phyloP scores from a whole-genome alignment of 2,113 vertebrate genomes.

The Channa maculata region DNA sequence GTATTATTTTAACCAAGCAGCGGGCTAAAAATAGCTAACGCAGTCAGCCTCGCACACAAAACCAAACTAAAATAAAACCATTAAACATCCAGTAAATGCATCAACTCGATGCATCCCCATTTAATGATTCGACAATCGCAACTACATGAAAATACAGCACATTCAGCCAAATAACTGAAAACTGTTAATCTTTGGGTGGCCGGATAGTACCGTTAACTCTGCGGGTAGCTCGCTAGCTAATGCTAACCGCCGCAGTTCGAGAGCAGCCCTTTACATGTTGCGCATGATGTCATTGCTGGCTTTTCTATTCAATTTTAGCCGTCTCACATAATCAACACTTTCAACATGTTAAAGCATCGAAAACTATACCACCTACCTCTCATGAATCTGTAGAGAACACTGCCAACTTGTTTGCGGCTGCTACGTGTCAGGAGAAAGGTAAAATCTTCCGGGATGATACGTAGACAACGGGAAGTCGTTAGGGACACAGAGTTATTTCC shows the following conservation, averaged over 20 bases:
- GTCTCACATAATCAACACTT: background rate
- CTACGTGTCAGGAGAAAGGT: conserved; percentile 82
- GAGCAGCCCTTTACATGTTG: background rate
- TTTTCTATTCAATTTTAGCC: background rate
- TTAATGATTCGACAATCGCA: background rate
- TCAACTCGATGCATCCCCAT: no score
- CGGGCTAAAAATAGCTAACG: background rate
- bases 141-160: background rate
- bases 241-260: conserved; percentile 20
- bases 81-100: no score
- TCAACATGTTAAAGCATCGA: background rate
- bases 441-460: conserved; percentile 66
- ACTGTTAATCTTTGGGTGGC: background rate
- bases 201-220: conserved; percentile 40
- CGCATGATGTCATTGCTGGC: background rate
- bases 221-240: conserved; percentile 41
- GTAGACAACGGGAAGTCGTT: conserved; percentile 40
- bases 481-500: background rate
- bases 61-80: background rate
- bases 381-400: conserved; percentile 32
- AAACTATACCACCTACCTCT: conserved; percentile 43
- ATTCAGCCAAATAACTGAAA: background rate
- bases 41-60: background rate
- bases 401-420: conserved; percentile 68
- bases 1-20: background rate